Evolutionary conservation across 1,140 invertebrate species (phyloP).

Genomic region (Drosophila ambigua): DNA sequence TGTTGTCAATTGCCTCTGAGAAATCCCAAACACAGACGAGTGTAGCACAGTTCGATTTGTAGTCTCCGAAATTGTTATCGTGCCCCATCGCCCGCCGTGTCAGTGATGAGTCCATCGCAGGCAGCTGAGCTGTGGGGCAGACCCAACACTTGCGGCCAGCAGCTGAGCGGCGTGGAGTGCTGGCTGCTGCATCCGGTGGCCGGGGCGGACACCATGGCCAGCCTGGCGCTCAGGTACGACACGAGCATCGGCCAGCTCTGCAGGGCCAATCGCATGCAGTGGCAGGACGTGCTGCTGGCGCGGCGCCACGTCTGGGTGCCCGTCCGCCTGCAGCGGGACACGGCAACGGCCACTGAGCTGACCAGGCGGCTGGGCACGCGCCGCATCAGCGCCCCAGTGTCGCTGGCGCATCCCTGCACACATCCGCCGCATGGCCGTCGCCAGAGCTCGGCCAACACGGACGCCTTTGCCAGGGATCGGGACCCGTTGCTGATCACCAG

Average conservation of each 20-base stretch:
- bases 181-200: conserved; percentile 40
- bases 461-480: conserved; percentile 30
- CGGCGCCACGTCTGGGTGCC: conserved; percentile 52
- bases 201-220: conserved; percentile 38
- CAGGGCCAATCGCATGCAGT: conserved; percentile 57
- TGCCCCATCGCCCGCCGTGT: too few relatives aligned
- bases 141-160: conserved; percentile 27
- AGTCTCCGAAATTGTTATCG: too few relatives aligned
- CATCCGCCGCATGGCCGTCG: conserved; percentile 41
- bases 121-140: background rate
- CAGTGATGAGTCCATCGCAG: background rate
- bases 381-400: too few relatives aligned
- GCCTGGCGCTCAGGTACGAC: conserved; percentile 47
- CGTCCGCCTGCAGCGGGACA: background rate
- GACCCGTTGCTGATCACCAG: conserved; percentile 59
- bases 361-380: background rate
- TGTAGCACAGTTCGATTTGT: too few relatives aligned
- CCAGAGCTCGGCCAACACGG: conserved; percentile 41
- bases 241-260: conserved; percentile 49
- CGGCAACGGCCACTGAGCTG: background rate
- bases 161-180: background rate
- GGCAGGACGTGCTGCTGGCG: conserved; percentile 49
- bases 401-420: background rate
- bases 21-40: background rate
- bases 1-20: background rate